phyloP scores from a whole-genome alignment of 2,888 invertebrate species.

The Aricia artaxerxes region DNA sequence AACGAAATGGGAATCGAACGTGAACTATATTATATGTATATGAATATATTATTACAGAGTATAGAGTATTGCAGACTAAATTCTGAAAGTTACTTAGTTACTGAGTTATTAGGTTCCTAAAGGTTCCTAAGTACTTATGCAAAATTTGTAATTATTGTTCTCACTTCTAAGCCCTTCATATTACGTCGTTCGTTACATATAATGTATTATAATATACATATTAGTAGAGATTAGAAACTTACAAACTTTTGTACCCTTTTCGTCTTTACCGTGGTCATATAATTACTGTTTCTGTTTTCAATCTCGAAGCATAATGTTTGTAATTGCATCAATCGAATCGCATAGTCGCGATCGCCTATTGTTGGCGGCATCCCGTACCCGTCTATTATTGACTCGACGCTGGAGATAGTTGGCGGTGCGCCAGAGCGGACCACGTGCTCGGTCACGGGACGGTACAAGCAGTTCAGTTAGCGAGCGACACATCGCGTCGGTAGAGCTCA shows the following conservation, averaged over 20 bases:
- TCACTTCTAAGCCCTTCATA: background rate
- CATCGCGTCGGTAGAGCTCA: background rate
- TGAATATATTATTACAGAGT: too few species aligned
- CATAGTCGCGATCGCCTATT: constrained; percentile 61
- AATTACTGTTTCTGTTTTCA: background rate
- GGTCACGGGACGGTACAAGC: constrained; percentile 66
- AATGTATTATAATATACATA: too few species aligned
- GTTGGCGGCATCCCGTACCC: constrained; percentile 78
- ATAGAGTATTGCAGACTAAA: background rate
- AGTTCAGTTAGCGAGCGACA: constrained; percentile 21
- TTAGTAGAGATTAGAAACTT: too few species aligned
- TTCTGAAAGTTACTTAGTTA: too few species aligned
- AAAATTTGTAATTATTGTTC: background rate
- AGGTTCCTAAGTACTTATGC: background rate
- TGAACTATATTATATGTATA: background rate
- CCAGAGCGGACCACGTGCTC: constrained; percentile 75
- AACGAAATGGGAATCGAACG: background rate
- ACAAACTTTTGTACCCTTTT: background rate
- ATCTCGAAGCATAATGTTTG: constrained; percentile 14
- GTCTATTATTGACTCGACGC: constrained; percentile 80
- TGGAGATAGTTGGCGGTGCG: constrained; percentile 77
- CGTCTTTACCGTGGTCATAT: background rate
- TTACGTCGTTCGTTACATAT: too few species aligned
- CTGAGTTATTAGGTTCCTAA: background rate
- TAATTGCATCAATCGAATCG: constrained; percentile 25